Evolutionary conservation across 2,113 vertebrate species (phyloP).

Genomic region (Entelurus aequoreus): DNA sequence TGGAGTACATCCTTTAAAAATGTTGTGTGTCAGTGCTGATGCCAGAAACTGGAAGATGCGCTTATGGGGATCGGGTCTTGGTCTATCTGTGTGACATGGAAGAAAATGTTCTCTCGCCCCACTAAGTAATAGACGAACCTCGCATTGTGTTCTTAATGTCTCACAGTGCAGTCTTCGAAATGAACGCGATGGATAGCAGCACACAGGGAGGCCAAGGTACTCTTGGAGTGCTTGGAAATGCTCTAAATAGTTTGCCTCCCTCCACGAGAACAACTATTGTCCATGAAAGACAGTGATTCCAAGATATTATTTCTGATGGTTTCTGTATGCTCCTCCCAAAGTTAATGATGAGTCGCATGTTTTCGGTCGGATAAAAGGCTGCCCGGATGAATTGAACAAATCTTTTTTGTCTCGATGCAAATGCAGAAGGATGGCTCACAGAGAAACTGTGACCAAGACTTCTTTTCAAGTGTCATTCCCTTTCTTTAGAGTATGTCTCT

Average conservation of each 20-base stretch:
- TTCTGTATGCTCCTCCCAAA: constrained; percentile 37
- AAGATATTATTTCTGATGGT: constrained; percentile 35
- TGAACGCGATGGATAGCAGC: constrained; percentile 70
- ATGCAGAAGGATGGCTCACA: constrained; percentile 5
- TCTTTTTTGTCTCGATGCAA: background rate
- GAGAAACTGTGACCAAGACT: constrained; percentile 3
- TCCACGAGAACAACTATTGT: constrained; percentile 52
- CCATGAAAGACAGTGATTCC: constrained; percentile 52
- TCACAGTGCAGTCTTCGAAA: constrained; percentile 70
- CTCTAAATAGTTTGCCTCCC: constrained; percentile 54
- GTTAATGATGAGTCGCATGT: constrained; percentile 32
- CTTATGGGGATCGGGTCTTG: constrained; percentile 45
- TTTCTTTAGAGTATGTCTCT: constrained; percentile 50
- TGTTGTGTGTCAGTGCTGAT: constrained; percentile 49
- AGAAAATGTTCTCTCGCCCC: constrained; percentile 59
- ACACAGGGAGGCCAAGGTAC: constrained; percentile 58
- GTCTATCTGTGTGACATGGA: constrained; percentile 50
- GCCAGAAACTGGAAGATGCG: constrained; percentile 47
- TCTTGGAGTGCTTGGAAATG: constrained; percentile 50
- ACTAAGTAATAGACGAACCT: constrained; percentile 54
- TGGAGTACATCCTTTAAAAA: constrained; percentile 32
- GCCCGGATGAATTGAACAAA: background rate
- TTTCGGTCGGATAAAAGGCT: constrained; percentile 3
- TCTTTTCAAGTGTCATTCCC: constrained; percentile 53
- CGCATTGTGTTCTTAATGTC: constrained; percentile 63